A percentile compares a stretch with the other conserved stretches of the same genome.
Evolutionary conservation across 1,140 invertebrate species (phyloP).

Genomic region (Condylostylus longicornis): DNA sequence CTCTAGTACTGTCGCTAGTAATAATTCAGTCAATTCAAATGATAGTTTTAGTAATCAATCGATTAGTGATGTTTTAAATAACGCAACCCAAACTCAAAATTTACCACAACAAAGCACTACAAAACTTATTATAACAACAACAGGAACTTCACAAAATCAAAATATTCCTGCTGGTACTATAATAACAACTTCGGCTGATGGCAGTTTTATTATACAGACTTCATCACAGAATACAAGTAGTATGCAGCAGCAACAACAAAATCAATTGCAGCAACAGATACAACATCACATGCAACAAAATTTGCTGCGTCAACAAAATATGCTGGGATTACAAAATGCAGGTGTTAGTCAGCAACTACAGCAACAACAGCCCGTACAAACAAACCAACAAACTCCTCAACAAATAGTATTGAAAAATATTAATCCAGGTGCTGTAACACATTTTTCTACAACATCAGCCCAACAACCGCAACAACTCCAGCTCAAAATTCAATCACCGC

Average conservation of each 20-base stretch:
- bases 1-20: slow-evolving; percentile 28
- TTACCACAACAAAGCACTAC: neutral
- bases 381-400: neutral
- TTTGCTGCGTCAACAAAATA: neutral
- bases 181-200: slow-evolving; percentile 14
- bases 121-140: slow-evolving; percentile 11
- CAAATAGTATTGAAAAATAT: too few relatives aligned
- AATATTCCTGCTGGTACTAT: slow-evolving; percentile 9
- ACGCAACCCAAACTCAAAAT: too few relatives aligned
- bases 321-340: slow-evolving; percentile 9
- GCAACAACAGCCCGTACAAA: neutral
- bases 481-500: neutral
- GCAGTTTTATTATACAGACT: too few relatives aligned
- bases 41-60: slow-evolving; percentile 27
- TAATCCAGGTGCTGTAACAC: neutral
- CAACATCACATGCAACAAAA: neutral
- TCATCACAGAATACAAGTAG: slow-evolving; percentile 3
- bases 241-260: slow-evolving; percentile 12
- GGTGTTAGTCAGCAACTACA: slow-evolving; percentile 7
- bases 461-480: slow-evolving; percentile 23
- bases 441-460: too few relatives aligned
- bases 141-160: slow-evolving; percentile 9
- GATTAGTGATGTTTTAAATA: slow-evolving; percentile 6
- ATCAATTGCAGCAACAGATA: slow-evolving; percentile 17
- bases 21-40: slow-evolving; percentile 25